Conservation (phyloP, 2,113 vertebrate species). For the Charina bottae region DNA sequence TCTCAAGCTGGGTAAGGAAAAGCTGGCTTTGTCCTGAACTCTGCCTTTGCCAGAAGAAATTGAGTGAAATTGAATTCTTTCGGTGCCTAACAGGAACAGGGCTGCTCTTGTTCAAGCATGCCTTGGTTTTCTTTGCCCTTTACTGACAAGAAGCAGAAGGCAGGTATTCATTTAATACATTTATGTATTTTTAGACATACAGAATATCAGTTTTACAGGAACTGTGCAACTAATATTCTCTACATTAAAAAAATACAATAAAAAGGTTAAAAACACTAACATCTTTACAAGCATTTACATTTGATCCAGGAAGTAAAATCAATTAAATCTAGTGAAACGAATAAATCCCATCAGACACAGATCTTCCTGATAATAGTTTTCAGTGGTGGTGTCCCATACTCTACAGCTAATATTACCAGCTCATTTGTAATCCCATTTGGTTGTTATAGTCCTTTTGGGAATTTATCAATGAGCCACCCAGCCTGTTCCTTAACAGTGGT, state of each 20-base stretch:
- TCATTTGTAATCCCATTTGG: not conserved
- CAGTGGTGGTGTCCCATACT: not conserved
- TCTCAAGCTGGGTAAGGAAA: slow-evolving; percentile 47
- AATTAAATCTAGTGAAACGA: not conserved
- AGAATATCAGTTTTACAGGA: not conserved
- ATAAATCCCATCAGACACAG: not conserved
- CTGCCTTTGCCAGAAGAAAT: slow-evolving; percentile 48
- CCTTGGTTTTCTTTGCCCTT: slow-evolving; percentile 51
- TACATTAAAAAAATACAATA: not conserved
- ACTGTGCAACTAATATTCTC: not conserved
- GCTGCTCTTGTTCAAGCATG: slow-evolving; percentile 63
- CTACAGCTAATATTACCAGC: not conserved
- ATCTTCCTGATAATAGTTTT: not conserved
- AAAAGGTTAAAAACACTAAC: not conserved
- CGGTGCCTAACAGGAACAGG: slow-evolving; percentile 62
- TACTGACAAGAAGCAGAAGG: slow-evolving; percentile 22
- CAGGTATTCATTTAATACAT: slow-evolving; percentile 13
- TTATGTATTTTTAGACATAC: not conserved
- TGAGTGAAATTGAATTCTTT: slow-evolving; percentile 23
- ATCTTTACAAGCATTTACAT: not conserved
- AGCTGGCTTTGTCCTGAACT: slow-evolving; percentile 61
- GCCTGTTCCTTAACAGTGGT: not conserved
- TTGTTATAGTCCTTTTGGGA: not conserved
- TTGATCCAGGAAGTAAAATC: not conserved
- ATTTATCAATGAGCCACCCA: not conserved